phyloP scores from a whole-genome alignment of 2,888 invertebrate species.

The Flexamia atlantica region DNA sequence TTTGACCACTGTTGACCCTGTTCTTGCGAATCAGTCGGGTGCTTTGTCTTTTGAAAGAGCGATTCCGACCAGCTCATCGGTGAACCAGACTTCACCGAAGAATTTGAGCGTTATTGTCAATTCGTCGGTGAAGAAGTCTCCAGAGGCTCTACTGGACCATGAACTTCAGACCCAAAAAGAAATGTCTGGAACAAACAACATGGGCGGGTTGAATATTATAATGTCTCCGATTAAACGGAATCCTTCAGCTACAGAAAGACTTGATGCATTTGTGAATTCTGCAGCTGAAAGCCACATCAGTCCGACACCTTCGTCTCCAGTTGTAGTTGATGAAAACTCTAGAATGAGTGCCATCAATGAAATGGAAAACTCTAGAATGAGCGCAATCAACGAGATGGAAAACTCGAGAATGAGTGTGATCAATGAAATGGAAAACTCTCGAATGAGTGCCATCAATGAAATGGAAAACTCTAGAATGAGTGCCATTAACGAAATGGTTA shows the following conservation, averaged over 20 bases:
- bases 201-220: conserved; percentile 17
- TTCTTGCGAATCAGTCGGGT: conserved; percentile 16
- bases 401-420: background rate
- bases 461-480: conserved; percentile 26
- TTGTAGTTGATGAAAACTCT: conserved; percentile 23
- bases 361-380: conserved; percentile 11
- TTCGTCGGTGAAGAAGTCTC: conserved; percentile 29
- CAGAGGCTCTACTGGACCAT: background rate
- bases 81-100: conserved; percentile 1
- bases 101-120: conserved; percentile 50
- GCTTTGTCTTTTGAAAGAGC: conserved; percentile 20
- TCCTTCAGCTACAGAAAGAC: conserved; percentile 73
- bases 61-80: background rate
- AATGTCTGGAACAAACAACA: background rate
- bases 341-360: conserved; percentile 12
- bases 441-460: conserved; percentile 14
- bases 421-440: conserved; percentile 3
- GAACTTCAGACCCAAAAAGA: conserved; percentile 14
- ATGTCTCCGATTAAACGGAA: conserved; percentile 32
- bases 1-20: conserved; percentile 41
- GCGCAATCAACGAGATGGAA: background rate
- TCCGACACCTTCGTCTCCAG: conserved; percentile 61
- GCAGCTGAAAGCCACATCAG: conserved; percentile 77
- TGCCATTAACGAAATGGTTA: conserved; percentile 21
- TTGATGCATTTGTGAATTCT: conserved; percentile 81